Evolutionary conservation across 2,888 invertebrate genomes (phyloP).

Genomic region (Helleia helle): DNA sequence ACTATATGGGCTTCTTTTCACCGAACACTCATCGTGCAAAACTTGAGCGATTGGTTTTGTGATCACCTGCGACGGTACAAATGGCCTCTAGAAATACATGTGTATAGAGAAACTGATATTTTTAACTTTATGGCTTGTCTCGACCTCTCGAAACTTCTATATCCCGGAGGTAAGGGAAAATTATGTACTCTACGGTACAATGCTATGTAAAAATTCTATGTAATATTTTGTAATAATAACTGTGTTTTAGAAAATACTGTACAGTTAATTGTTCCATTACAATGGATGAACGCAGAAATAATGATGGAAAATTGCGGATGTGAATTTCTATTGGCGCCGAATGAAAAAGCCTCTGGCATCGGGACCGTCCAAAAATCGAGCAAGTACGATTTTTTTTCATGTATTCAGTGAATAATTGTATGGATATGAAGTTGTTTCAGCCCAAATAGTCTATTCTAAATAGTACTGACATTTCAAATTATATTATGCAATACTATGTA

Average conservation of each 20-base stretch:
- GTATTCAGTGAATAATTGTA: too few relatives aligned
- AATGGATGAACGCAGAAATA: slow-evolving; percentile 35
- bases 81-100: slow-evolving; percentile 56
- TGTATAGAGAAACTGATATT: slow-evolving; percentile 30
- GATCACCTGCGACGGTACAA: slow-evolving; percentile 33
- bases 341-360: slow-evolving; percentile 30
- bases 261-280: slow-evolving; percentile 42
- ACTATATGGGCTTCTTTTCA: slow-evolving; percentile 56
- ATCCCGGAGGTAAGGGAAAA: slow-evolving; percentile 46
- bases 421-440: too few relatives aligned
- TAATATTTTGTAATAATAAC: too few relatives aligned
- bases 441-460: too few relatives aligned
- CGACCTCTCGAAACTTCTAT: slow-evolving; percentile 45
- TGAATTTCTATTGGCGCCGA: slow-evolving; percentile 32
- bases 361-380: slow-evolving; percentile 28
- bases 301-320: slow-evolving; percentile 44
- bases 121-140: slow-evolving; percentile 49
- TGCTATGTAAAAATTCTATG: too few relatives aligned
- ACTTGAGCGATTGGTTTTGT: slow-evolving; percentile 31
- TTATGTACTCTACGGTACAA: neutral
- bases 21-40: slow-evolving; percentile 39
- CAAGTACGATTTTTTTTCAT: too few relatives aligned
- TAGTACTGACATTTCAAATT: too few relatives aligned
- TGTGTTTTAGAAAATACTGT: slow-evolving; percentile 32
- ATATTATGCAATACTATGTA: too few relatives aligned